Percentiles rank a stretch among this genome's conserved stretches.
These are phyloP conservation scores for Panopea generosa DNA, from an alignment of 2,888 invertebrate genomes.

Conservation along the genomic window DNA sequence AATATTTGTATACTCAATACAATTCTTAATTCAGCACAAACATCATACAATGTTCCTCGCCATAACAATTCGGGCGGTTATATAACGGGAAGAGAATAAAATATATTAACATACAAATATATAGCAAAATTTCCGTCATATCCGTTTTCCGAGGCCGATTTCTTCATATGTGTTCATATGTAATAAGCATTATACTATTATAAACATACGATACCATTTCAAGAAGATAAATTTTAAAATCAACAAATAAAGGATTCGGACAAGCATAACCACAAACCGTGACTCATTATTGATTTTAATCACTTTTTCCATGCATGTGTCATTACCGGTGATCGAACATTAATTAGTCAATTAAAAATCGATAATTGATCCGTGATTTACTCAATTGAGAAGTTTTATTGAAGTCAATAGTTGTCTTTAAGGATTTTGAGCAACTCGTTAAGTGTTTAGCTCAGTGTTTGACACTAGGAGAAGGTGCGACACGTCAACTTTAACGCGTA, in stretches of 20 bases:
- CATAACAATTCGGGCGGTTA: no score
- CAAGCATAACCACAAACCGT: not conserved
- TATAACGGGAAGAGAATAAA: no score
- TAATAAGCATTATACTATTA: no score
- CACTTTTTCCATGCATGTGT: slow-evolving; percentile 8
- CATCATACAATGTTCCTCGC: no score
- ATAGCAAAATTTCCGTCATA: no score
- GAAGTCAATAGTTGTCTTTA: slow-evolving; percentile 8
- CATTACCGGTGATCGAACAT: not conserved
- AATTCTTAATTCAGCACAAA: no score
- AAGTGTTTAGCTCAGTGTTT: slow-evolving; percentile 1
- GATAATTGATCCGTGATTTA: slow-evolving; percentile 10
- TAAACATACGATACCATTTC: no score
- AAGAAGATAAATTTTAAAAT: not conserved
- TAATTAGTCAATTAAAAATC: slow-evolving; percentile 1
- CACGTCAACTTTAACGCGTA: slow-evolving; percentile 1
- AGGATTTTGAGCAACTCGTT: slow-evolving; percentile 4
- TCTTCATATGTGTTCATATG: no score
- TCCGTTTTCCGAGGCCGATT: no score
- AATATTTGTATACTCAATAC: no score
- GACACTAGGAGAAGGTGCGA: slow-evolving; percentile 11
- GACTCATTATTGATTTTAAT: slow-evolving; percentile 8
- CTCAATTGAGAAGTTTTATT: slow-evolving; percentile 3
- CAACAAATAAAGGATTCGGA: not conserved
- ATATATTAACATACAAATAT: no score